phyloP scores from a whole-genome alignment of 2,113 vertebrate genomes.

The Podiceps cristatus region DNA sequence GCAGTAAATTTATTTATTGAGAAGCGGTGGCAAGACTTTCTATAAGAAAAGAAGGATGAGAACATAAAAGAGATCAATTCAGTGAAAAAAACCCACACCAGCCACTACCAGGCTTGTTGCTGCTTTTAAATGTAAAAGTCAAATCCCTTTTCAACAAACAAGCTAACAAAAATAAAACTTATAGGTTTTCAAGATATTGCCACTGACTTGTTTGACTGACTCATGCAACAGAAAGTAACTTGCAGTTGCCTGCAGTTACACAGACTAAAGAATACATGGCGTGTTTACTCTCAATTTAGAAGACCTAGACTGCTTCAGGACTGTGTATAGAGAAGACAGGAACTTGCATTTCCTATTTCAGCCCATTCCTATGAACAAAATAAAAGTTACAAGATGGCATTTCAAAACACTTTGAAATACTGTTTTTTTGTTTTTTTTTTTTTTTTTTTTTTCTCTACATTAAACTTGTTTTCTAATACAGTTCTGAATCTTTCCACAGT shows the following conservation, averaged over 20 bases:
- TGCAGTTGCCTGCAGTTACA: neutral
- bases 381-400: neutral
- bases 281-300: neutral
- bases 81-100: neutral
- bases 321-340: neutral
- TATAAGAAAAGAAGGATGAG: neutral
- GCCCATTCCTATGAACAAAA: neutral
- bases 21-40: slow-evolving; percentile 46
- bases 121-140: neutral
- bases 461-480: neutral
- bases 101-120: neutral
- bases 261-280: neutral
- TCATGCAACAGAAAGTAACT: neutral
- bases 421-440: rapidly evolving
- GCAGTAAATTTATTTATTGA: slow-evolving; percentile 68
- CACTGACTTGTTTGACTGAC: neutral
- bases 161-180: neutral
- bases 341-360: neutral
- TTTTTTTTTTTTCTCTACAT: neutral
- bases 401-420: neutral
- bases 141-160: neutral
- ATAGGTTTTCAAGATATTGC: neutral
- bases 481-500: neutral
- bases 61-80: slow-evolving; percentile 25
- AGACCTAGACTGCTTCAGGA: neutral